Evolutionary conservation across 2,797 vertebrate species (phyloP).

Genomic region (Falco berigora): DNA sequence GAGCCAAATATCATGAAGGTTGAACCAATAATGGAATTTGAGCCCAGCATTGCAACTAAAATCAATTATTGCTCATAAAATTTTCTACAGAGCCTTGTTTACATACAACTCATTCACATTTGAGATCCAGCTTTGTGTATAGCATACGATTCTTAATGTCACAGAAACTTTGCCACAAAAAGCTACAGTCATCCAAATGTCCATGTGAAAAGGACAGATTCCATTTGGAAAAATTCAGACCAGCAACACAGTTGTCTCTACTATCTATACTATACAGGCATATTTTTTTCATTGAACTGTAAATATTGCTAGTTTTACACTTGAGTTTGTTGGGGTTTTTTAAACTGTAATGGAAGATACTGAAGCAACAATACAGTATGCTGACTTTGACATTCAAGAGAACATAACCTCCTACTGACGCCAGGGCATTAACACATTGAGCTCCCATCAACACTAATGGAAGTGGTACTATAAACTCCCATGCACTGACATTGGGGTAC

Average conservation of each 20-base stretch:
- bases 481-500: neutral
- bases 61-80: conserved; percentile 62
- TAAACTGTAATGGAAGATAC: neutral
- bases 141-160: conserved; percentile 4
- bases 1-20: neutral
- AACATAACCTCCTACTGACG: neutral
- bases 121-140: conserved; percentile 45
- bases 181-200: neutral
- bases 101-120: conserved; percentile 43
- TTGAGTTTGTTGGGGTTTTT: neutral
- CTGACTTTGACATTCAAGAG: neutral
- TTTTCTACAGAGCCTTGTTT: conserved; percentile 49
- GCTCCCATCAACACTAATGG: neutral
- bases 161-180: conserved; percentile 53
- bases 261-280: conserved; percentile 34
- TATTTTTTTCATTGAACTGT: conserved; percentile 28
- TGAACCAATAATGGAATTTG: conserved; percentile 7
- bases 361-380: neutral
- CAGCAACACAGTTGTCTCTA: conserved; percentile 30
- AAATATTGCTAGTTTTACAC: conserved; percentile 57
- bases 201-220: conserved; percentile 9
- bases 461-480: neutral
- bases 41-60: conserved; percentile 42
- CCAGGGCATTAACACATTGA: neutral
- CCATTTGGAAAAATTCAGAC: conserved; percentile 33